Conservation (phyloP, 92 coral and sea anemone genomes). For the Zoanthus sociatus region DNA sequence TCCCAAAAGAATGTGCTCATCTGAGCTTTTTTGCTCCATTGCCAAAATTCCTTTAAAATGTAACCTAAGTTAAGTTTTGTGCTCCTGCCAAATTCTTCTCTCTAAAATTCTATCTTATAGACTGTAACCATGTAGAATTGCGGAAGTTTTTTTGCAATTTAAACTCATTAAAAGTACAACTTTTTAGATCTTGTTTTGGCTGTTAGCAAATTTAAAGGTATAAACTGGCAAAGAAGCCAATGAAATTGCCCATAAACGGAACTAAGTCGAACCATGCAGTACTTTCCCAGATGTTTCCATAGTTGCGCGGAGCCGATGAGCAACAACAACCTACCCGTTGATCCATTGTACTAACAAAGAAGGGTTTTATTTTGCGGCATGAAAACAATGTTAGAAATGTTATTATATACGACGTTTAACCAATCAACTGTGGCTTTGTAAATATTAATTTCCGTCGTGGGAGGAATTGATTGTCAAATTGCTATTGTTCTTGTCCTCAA, state of each 20-base stretch:
- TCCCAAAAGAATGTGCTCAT: conserved; percentile 16
- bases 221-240: background rate
- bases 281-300: conserved; percentile 22
- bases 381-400: conserved; percentile 73
- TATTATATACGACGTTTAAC: conserved; percentile 67
- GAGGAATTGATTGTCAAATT: conserved; percentile 67
- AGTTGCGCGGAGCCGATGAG: background rate
- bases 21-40: conserved; percentile 27
- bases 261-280: background rate
- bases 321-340: conserved; percentile 50
- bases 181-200: background rate
- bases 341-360: conserved; percentile 66
- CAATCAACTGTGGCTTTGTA: conserved; percentile 66
- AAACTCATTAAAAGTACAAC: background rate
- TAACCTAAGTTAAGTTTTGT: background rate
- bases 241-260: conserved; percentile 19
- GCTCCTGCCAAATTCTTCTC: conserved; percentile 11
- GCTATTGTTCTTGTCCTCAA: conserved; percentile 39
- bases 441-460: conserved; percentile 72
- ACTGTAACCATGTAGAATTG: background rate
- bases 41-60: conserved; percentile 23
- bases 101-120: background rate
- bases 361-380: conserved; percentile 74
- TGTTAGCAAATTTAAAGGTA: background rate
- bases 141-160: background rate